phyloP scores from a whole-genome alignment of 2,888 invertebrate genomes.

The Tupiocoris notatus region DNA sequence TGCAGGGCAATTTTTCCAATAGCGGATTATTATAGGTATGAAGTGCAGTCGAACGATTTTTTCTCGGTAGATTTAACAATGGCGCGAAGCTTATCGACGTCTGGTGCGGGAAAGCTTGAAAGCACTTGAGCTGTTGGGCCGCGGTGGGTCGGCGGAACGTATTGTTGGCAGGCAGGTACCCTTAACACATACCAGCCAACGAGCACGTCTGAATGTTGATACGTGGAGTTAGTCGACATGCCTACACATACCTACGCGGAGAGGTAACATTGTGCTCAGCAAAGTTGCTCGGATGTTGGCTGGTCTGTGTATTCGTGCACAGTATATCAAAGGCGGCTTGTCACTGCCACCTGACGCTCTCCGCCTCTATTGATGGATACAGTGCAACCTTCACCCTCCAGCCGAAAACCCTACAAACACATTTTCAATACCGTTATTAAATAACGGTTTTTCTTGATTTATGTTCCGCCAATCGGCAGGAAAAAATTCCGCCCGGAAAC shows the following conservation, averaged over 20 bases:
- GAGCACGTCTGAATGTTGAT: not conserved
- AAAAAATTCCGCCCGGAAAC: conserved; percentile 11
- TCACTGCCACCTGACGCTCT: conserved; percentile 35
- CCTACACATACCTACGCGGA: not conserved
- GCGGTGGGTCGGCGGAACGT: no score
- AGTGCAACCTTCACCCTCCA: not conserved
- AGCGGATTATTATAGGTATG: no score
- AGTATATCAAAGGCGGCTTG: conserved; percentile 39
- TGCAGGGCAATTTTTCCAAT: no score
- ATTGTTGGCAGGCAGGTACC: no score
- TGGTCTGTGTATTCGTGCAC: not conserved
- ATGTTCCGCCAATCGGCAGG: conserved; percentile 23
- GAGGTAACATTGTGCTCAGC: not conserved
- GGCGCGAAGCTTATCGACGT: no score
- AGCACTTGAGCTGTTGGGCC: no score
- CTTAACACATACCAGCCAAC: no score
- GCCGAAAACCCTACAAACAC: conserved; percentile 24
- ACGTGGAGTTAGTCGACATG: not conserved
- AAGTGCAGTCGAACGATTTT: no score
- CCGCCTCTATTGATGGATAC: conserved; percentile 30
- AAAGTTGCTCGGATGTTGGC: not conserved
- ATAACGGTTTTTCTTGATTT: conserved; percentile 40
- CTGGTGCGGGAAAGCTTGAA: no score
- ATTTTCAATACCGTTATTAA: conserved; percentile 38
- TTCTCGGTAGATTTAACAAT: no score